These are phyloP conservation scores for Eleginops maclovinus DNA, from an alignment of 2,113 vertebrate genomes.

Conservation along the genomic window DNA sequence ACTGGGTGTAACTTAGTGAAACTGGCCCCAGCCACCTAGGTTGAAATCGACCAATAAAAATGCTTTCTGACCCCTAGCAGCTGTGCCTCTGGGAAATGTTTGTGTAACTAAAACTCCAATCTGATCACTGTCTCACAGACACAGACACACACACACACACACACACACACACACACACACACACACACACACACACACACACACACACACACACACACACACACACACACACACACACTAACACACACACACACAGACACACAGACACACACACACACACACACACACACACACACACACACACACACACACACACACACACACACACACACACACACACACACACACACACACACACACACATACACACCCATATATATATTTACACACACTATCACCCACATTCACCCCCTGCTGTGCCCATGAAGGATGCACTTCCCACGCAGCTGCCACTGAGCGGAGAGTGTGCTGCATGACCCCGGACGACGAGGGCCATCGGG, in stretches of 20 bases:
- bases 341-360: constrained; percentile 26
- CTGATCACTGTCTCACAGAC: no score
- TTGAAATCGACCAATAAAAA: constrained; percentile 2
- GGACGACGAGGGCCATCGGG: constrained; percentile 35
- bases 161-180: no score
- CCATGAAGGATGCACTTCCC: constrained; percentile 60
- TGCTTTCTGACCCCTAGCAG: constrained; percentile 9
- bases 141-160: no score
- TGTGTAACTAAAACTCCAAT: constrained; percentile 50
- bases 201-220: constrained; percentile 32
- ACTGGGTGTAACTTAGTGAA: background rate
- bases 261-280: constrained; percentile 28
- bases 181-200: constrained; percentile 31
- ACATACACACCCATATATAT: constrained; percentile 29
- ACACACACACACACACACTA: constrained; percentile 21
- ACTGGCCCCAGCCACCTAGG: background rate
- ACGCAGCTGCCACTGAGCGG: constrained; percentile 65
- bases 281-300: constrained; percentile 36
- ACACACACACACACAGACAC: constrained; percentile 16
- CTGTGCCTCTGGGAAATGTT: constrained; percentile 24
- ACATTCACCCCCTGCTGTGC: constrained; percentile 48
- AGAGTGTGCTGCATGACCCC: constrained; percentile 53
- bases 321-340: constrained; percentile 32
- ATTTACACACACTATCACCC: constrained; percentile 44
- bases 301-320: constrained; percentile 30